Conservation (phyloP, 2,797 vertebrate species). For the Tokudaia muenninki region DNA sequence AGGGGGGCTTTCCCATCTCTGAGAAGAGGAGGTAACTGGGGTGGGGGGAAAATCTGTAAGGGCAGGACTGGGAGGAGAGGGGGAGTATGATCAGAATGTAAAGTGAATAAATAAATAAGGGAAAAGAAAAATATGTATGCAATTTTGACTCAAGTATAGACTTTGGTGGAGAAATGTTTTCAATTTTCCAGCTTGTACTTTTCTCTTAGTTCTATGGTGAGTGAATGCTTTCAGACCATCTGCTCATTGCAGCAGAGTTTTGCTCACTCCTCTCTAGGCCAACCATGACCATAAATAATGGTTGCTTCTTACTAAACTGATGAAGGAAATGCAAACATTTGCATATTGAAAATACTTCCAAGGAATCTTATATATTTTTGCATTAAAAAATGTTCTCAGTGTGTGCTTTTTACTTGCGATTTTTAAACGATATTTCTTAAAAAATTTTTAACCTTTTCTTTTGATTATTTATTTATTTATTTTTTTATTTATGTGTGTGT, state of each 20-base stretch:
- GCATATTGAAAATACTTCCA: background rate
- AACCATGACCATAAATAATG: background rate
- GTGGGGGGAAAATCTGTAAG: background rate
- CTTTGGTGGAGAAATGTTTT: background rate
- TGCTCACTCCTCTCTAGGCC: background rate
- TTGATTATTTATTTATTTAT: background rate
- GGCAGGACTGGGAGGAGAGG: background rate
- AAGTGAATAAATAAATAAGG: background rate
- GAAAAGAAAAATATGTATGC: background rate
- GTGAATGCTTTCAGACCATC: background rate
- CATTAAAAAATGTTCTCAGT: background rate
- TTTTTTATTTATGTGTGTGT: background rate
- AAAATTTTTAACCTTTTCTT: background rate
- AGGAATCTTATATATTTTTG: background rate
- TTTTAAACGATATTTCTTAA: background rate
- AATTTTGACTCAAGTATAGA: background rate
- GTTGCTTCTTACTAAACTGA: background rate
- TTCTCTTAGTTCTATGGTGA: conserved; percentile 16
- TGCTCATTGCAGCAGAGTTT: background rate
- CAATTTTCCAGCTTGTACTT: conserved; percentile 4
- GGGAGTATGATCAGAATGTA: background rate
- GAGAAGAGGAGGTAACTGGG: background rate
- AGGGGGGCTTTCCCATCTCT: background rate
- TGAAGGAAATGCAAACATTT: background rate
- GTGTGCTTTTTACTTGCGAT: background rate